phyloP scores from a whole-genome alignment of 2,113 vertebrate genomes.

The pig (Sus scrofa) region T2T-Sscrofa CM000813.6:135778501-135779000 shows the following conservation, averaged over 20 bases:
- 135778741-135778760: neutral
- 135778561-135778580: conserved; percentile 82
- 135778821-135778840: neutral
- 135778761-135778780: neutral
- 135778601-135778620: neutral
- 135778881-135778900: neutral
- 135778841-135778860: neutral
- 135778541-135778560: conserved; percentile 1
- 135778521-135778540: conserved; percentile 15
- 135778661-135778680: neutral
- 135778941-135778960: neutral
- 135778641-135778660: conserved; percentile 21
- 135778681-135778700: neutral
- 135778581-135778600: conserved; percentile 33
- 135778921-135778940: neutral
- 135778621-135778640: neutral
- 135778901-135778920: neutral
- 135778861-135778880: neutral
- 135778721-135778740: neutral
- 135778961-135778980: neutral
- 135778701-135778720: neutral
- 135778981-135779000: neutral
- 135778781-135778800: neutral
- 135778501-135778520: conserved; percentile 52
- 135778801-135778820: neutral